Evolutionary conservation across 2,113 vertebrate genomes (phyloP), one percentile per base, ranked within the genome.

Genomic region (Myotis davidii): DNA sequence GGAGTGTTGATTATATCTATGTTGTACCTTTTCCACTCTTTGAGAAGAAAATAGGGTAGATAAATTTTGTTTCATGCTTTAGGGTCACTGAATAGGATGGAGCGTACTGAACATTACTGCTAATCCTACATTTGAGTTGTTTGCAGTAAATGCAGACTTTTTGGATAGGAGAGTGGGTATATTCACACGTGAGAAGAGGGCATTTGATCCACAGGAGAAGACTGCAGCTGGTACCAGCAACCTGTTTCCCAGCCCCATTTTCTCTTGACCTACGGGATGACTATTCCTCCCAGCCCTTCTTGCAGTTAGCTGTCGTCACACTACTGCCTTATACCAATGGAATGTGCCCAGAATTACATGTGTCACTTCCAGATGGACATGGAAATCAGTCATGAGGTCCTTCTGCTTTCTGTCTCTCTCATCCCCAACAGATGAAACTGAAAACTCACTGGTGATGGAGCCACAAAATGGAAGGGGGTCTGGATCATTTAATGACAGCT

Each of bases 151-250:
- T 73, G 29, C 52, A 90, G 9, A 64, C 13, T 32, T 50, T 32
- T 79, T 69, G 11, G 12, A 5, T 16, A 78, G 0, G 8, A 6
- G 1, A 59, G 3, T n/a, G 2, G 3, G 0, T 20, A 37, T 25
- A 21, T 70, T 45, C 23, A n/a, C 4, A 11, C 27, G 6, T 21
- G 17, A 52, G 7, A 45, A 64, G 21, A 86, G n/a, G 73, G 8
- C 37, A 9, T 54, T 16, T 1, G 20, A 16, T 1, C 32, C n/a
- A 73, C 4, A 79, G 78, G 14, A 70, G 8, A 77, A 64, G 6
- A 27, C 6, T n/a, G 5, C 27, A 70, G 7, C 5, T 21, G 50
- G 70, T 8, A 39, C 2, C 34, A 45, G 8, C 39, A 29, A 54
- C 10, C 32, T 21, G 9, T 20, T 37, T 8, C 25, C 17, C 1